phyloP scores from a whole-genome alignment of 2,888 invertebrate species.

The Cabera pusaria region DNA sequence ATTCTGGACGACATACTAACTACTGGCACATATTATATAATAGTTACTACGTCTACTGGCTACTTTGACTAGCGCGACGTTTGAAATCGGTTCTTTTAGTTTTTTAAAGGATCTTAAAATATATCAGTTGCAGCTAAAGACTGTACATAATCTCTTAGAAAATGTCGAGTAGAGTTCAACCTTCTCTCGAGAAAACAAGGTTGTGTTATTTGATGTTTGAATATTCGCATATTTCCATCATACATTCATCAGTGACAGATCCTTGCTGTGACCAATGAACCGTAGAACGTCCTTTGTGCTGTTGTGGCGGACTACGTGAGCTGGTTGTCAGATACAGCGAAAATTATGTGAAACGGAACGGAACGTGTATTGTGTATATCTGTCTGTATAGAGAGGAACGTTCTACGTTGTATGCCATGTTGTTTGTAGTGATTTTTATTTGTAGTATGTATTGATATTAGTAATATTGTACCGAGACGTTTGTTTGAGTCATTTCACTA shows the following conservation, averaged over 20 bases:
- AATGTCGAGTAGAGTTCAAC: too few species aligned
- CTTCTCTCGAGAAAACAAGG: too few species aligned
- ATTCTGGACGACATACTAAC: too few species aligned
- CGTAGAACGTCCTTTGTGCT: conserved; percentile 36
- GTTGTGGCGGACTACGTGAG: conserved; percentile 38
- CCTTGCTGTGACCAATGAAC: conserved; percentile 51
- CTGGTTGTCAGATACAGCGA: conserved; percentile 16
- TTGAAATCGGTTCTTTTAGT: too few species aligned
- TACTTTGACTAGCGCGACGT: too few species aligned
- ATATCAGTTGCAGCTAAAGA: too few species aligned
- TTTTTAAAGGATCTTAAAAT: too few species aligned
- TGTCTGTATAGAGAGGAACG: conserved; percentile 9
- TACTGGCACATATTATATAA: too few species aligned
- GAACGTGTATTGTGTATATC: conserved; percentile 8
- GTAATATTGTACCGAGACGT: neutral
- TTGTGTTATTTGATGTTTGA: conserved; percentile 13
- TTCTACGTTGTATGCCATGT: neutral
- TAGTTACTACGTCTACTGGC: too few species aligned
- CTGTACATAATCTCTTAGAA: too few species aligned
- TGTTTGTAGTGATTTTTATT: neutral
- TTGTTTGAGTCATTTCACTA: too few species aligned
- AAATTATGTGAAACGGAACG: conserved; percentile 16
- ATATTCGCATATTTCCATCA: conserved; percentile 39
- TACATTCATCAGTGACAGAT: conserved; percentile 48
- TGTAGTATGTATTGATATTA: neutral